Base-by-base conservation (phyloP, 2,797 vertebrate genomes). In the Hydrolagus colliei region DNA sequence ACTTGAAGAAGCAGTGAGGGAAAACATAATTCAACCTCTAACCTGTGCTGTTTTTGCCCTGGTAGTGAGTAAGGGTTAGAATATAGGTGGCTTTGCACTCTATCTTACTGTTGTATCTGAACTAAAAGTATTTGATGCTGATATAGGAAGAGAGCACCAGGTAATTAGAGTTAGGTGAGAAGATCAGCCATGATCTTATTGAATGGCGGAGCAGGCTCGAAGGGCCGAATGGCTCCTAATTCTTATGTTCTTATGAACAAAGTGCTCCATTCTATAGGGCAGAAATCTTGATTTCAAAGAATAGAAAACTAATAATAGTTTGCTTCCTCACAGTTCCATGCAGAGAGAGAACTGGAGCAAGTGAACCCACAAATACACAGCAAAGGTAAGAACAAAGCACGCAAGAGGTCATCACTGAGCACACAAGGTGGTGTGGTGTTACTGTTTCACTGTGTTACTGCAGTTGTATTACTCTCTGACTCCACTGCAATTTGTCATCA, bases 241-340 rank as follows among this genome's bases (percentile, higher is more conserved):
- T 27, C 27, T 27, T 27, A 27, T 27, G 27, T 27, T 27, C 27
- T 27, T 27, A 27, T 27, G 27, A 27, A 27, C 41, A 3, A 6
- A 52, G 41, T 52, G 41, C 41, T 52, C 41, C 41, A 52, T 52
- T 3, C 2, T 68, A n/a, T 10, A 84, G 22, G 68, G 13, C 35
- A 62, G 79, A 67, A 71, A 52, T 63, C 63, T 52, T 52, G 41
- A 9, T 20, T 84, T 63, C 79, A 84, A 41, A 41, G 27, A 27
- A 35, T 52, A 18, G 52, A 73, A 86, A 18, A 20, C 27, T 74
- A 35, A 86, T 14, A 72, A 52, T 75, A 74, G 20, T 67, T 85
- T 75, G 41, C 62, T 63, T 88, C 27, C 63, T 78, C 87, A 20
- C n/a, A 96, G 95, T 96, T 96, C 88, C 94, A 96, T 10, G 94